phyloP scores from a whole-genome alignment of 2,797 vertebrate genomes.

The Chelmon rostratus region DNA sequence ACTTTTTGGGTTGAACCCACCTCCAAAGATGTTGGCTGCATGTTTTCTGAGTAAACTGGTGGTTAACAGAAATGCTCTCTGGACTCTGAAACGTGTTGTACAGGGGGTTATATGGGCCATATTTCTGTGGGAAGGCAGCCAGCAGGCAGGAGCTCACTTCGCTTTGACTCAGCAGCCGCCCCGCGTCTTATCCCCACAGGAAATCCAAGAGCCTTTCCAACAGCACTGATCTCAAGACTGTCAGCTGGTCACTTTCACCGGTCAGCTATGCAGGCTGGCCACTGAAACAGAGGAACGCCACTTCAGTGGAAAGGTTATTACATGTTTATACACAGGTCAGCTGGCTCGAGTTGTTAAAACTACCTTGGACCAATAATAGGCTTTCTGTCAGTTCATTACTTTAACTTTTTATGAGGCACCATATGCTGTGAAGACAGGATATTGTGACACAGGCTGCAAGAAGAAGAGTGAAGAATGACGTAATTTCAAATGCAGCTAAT shows the following conservation, averaged over 20 bases:
- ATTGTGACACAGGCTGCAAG: constrained; percentile 14
- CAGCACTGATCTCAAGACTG: constrained; percentile 45
- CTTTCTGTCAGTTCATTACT: constrained; percentile 38
- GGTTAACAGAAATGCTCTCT: constrained; percentile 19
- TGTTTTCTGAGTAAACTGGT: constrained; percentile 14
- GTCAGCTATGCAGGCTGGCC: constrained; percentile 46
- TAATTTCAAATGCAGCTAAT: constrained; percentile 15
- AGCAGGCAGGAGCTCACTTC: constrained; percentile 7
- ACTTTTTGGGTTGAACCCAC: not conserved
- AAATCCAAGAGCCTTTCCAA: constrained; percentile 42
- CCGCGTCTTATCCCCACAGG: constrained; percentile 29
- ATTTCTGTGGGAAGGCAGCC: constrained; percentile 34
- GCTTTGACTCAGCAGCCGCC: constrained; percentile 28
- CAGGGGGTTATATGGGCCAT: constrained; percentile 3
- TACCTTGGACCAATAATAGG: constrained; percentile 51
- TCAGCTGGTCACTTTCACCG: constrained; percentile 47
- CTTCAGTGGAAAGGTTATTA: constrained; percentile 33
- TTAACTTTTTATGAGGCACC: constrained; percentile 38
- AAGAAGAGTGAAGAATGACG: constrained; percentile 15
- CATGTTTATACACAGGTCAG: constrained; percentile 46
- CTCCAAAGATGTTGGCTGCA: constrained; percentile 1
- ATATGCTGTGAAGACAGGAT: constrained; percentile 39
- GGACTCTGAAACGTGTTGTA: constrained; percentile 23
- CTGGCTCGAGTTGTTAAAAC: constrained; percentile 41
- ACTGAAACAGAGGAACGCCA: constrained; percentile 18